phyloP scores from a whole-genome alignment of 2,797 vertebrate species.

The Enteromius fasciolatus region DNA sequence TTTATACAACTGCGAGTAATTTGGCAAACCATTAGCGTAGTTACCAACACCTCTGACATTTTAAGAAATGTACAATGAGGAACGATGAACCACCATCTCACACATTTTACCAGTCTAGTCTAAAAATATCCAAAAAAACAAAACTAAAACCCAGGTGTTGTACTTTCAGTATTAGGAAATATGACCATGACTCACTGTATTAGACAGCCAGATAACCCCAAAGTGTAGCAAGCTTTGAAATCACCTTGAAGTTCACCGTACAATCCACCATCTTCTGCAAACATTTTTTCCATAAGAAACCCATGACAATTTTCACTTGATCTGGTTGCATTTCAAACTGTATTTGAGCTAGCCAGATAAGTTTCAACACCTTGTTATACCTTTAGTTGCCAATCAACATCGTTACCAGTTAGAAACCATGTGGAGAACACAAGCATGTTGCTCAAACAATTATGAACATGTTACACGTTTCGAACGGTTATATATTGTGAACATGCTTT shows the following conservation, averaged over 20 bases:
- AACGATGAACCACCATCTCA: background rate
- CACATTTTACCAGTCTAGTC: constrained; percentile 11
- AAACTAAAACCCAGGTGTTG: background rate
- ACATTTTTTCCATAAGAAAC: background rate
- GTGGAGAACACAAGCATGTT: background rate
- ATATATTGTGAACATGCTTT: background rate
- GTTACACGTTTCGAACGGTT: background rate
- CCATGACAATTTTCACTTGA: background rate
- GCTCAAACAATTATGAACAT: constrained; percentile 11
- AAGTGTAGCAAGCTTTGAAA: background rate
- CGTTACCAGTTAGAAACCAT: background rate
- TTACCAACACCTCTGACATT: constrained; percentile 8
- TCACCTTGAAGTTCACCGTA: background rate
- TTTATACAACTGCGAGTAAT: background rate
- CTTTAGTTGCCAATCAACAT: background rate
- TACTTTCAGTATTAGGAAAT: constrained; percentile 1
- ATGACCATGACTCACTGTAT: background rate
- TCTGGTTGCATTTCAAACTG: background rate
- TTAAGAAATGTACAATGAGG: background rate
- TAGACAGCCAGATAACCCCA: background rate
- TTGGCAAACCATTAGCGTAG: background rate
- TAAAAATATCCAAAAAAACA: background rate
- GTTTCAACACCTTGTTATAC: background rate
- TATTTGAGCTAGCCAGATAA: constrained; percentile 20
- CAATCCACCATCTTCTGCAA: background rate